These are phyloP conservation scores for Taeniopygia guttata DNA, from an alignment of 2,797 vertebrate genomes.

Conservation along the genomic window DNA sequence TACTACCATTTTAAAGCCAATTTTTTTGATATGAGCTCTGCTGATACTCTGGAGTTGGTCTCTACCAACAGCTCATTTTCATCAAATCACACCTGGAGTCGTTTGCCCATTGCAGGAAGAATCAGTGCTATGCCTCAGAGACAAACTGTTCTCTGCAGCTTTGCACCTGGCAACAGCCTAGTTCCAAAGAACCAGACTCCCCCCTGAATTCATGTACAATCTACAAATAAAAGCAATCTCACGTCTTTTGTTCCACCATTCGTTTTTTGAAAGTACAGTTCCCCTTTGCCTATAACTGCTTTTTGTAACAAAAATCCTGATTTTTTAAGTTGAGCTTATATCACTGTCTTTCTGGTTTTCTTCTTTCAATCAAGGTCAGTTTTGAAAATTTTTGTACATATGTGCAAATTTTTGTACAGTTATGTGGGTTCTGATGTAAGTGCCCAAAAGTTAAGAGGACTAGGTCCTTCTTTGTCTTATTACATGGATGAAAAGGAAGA, in stretches of 20 bases:
- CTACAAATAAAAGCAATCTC: conserved; percentile 49
- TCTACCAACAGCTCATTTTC: background rate
- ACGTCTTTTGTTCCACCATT: conserved; percentile 58
- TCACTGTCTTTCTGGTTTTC: conserved; percentile 51
- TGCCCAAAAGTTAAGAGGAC: background rate
- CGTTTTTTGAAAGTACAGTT: conserved; percentile 67
- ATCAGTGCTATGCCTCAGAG: background rate
- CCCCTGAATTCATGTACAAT: conserved; percentile 45
- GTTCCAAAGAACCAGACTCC: conserved; percentile 60
- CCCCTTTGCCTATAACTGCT: conserved; percentile 61
- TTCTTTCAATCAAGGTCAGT: conserved; percentile 28
- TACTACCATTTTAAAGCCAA: background rate
- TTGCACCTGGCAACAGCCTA: conserved; percentile 46
- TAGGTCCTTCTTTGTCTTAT: background rate
- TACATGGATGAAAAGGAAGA: background rate
- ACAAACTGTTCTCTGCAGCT: background rate
- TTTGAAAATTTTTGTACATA: conserved; percentile 20
- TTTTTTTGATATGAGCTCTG: background rate
- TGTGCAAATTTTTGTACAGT: background rate
- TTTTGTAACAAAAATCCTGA: conserved; percentile 75
- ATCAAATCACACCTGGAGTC: background rate
- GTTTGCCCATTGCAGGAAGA: background rate
- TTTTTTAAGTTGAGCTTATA: conserved; percentile 72
- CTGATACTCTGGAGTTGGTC: background rate
- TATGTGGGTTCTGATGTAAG: background rate